Evolutionary conservation across 2,797 vertebrate species (phyloP), one percentile per base, ranked within the genome.

Genomic region (Protonibea diacanthus): DNA sequence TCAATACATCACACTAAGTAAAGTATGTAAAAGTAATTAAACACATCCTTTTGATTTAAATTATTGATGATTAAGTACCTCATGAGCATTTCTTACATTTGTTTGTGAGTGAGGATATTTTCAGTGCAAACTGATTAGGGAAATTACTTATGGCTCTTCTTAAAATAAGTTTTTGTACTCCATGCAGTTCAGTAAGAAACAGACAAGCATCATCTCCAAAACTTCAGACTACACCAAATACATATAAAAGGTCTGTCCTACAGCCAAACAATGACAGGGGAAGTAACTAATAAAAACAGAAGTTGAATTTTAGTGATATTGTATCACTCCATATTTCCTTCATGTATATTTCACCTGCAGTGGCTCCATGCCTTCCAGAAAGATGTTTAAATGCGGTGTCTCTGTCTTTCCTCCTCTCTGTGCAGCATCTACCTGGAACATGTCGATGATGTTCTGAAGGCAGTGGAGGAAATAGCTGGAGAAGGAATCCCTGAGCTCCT

Each of bases 401-500:
- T 74, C 44, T 40, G 12, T 69, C 6, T 48, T 23, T n/a, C 66
- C 11, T 56, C 13, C 1, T 59, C 6, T 52, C 47, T 67, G 21
- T 87, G 70, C 83, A 99, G 98, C 82, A 95, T 97, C 81, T 99
- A 99, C 92, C 85, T 99, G 88, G 95, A 95, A 53, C 95, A 97
- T 45, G 93, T 96, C 14, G 95, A 97, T 18, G 96, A 97, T 51
- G 92, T 99, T 62, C 90, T 98, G 79, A 97, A 96, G 90, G 96
- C 96, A 2, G 94, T 99, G 80, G 98, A 99, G 91, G 97, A 98
- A 87, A 97, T 99, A 5, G 93, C 96, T 25, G 95, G 93, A 29
- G 88, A 95, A 17, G 97, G 96, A 58, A 90, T 99, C 82, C 58
- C 96, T 7, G 97, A 99, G 82, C 90, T 99, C 49, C 82, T 98